These are phyloP conservation scores for Calliscelio sp. DNA, from an alignment of 2,888 invertebrate species.

Conservation along the genomic window DNA sequence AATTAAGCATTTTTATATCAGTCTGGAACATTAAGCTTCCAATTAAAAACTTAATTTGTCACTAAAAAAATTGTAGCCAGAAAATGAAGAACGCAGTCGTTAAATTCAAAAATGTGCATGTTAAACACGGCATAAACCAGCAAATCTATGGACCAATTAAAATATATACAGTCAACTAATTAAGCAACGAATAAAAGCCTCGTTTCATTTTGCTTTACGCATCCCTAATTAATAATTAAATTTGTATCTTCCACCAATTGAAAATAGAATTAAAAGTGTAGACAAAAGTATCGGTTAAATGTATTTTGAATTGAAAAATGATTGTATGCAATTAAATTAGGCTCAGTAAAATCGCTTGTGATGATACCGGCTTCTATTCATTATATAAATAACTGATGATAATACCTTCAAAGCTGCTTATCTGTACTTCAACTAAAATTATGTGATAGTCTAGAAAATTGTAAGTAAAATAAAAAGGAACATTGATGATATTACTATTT, in stretches of 20 bases:
- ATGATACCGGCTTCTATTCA: no score
- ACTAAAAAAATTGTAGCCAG: background rate
- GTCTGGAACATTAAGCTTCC: background rate
- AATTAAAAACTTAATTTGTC: constrained; percentile 49
- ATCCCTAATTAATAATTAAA: constrained; percentile 51
- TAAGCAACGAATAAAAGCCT: constrained; percentile 45
- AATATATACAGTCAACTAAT: constrained; percentile 47
- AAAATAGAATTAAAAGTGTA: constrained; percentile 5
- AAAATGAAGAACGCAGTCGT: constrained; percentile 24
- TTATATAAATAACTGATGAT: no score
- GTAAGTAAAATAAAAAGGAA: no score
- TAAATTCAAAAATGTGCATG: constrained; percentile 44
- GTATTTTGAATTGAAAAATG: constrained; percentile 3
- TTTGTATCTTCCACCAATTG: constrained; percentile 25
- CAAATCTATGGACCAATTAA: constrained; percentile 49
- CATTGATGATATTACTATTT: no score
- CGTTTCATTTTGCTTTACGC: constrained; percentile 25
- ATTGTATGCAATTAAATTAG: no score
- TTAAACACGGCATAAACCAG: constrained; percentile 53
- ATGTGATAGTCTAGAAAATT: background rate
- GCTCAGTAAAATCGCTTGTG: no score
- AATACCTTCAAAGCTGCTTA: background rate
- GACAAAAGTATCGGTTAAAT: no score
- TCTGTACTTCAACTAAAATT: background rate
- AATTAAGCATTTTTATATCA: no score